A percentile compares a stretch with the other conserved stretches of the same genome.
These are phyloP conservation scores for Rhysida immarginata DNA, from an alignment of 1,140 invertebrate species.

Conservation along the genomic window DNA sequence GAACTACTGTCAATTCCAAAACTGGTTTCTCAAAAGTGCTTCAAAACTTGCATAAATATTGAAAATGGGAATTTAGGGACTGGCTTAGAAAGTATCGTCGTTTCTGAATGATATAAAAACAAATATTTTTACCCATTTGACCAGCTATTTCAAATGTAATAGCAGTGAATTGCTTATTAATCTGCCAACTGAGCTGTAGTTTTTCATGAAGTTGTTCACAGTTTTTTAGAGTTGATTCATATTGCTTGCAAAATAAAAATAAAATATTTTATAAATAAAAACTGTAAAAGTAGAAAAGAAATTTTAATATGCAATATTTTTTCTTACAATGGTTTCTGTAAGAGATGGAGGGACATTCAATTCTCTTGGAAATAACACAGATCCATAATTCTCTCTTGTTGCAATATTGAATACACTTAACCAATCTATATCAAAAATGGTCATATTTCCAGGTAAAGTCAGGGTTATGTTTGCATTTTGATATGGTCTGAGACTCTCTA, in stretches of 20 bases:
- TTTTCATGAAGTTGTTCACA: slow-evolving; percentile 67
- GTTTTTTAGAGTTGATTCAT: slow-evolving; percentile 48
- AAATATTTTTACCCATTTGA: slow-evolving; percentile 45
- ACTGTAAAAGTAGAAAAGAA: not conserved
- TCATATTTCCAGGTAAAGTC: slow-evolving; percentile 62
- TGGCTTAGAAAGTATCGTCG: too few species aligned
- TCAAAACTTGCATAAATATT: too few species aligned
- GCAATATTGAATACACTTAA: slow-evolving; percentile 60
- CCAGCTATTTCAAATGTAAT: slow-evolving; percentile 73
- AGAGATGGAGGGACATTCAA: slow-evolving; percentile 73
- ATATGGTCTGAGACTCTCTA: slow-evolving; percentile 53
- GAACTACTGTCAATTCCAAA: too few species aligned
- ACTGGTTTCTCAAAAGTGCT: too few species aligned
- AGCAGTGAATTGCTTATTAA: slow-evolving; percentile 53
- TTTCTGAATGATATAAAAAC: too few species aligned
- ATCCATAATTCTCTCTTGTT: slow-evolving; percentile 53
- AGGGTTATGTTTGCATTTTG: slow-evolving; percentile 55
- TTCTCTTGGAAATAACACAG: slow-evolving; percentile 58
- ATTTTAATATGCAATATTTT: not conserved
- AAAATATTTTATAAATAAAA: not conserved
- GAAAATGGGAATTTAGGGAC: too few species aligned
- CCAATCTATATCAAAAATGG: slow-evolving; percentile 73
- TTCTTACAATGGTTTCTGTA: slow-evolving; percentile 37
- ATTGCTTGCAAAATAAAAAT: slow-evolving; percentile 18
- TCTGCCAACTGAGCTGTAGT: slow-evolving; percentile 71